Conservation (phyloP, 2,888 invertebrate species). For the Philereme vetulata region DNA sequence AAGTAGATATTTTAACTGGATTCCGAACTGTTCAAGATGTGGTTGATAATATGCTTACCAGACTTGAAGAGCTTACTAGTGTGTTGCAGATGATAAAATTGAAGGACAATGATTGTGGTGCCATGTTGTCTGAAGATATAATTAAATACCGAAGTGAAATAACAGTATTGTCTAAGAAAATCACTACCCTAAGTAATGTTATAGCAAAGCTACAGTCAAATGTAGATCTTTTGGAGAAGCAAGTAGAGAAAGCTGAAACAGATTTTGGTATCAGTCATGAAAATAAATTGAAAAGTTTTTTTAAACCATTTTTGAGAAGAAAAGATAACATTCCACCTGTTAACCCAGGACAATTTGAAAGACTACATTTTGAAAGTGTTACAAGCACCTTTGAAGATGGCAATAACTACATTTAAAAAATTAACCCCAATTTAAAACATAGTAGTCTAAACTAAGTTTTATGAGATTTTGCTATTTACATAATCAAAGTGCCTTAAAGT, state of each 20-base stretch:
- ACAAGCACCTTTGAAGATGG: slow-evolving; percentile 61
- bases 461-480: slow-evolving; percentile 4
- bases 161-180: slow-evolving; percentile 78
- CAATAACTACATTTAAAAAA: slow-evolving; percentile 18
- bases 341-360: slow-evolving; percentile 34
- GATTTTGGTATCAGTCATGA: slow-evolving; percentile 83
- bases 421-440: background rate
- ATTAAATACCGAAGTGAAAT: slow-evolving; percentile 80
- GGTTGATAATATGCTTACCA: slow-evolving; percentile 87
- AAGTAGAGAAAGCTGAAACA: slow-evolving; percentile 84
- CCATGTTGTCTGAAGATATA: slow-evolving; percentile 80
- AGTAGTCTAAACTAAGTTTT: background rate
- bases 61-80: slow-evolving; percentile 86
- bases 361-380: slow-evolving; percentile 58
- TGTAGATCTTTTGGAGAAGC: slow-evolving; percentile 82
- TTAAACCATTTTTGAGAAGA: slow-evolving; percentile 84
- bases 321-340: slow-evolving; percentile 49
- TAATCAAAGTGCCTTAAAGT: slow-evolving; percentile 36
- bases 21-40: slow-evolving; percentile 85
- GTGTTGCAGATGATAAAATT: slow-evolving; percentile 83
- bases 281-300: slow-evolving; percentile 82
- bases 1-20: slow-evolving; percentile 79
- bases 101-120: slow-evolving; percentile 73
- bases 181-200: slow-evolving; percentile 80
- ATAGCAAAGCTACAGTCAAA: slow-evolving; percentile 77